Conservation (phyloP, 2,888 invertebrate species). For the Cryptosula pallasiana region DNA sequence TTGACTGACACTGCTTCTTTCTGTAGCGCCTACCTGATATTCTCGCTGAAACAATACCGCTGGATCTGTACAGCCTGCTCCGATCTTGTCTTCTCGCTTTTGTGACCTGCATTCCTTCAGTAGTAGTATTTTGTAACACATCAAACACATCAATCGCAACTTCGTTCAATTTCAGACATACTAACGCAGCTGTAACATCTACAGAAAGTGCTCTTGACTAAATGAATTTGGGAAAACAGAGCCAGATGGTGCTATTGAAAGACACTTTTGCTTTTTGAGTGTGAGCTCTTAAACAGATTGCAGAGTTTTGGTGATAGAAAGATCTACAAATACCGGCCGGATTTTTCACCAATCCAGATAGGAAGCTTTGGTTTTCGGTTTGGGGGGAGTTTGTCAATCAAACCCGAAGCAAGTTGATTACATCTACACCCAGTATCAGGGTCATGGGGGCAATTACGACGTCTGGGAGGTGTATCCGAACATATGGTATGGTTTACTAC, state of each 20-base stretch:
- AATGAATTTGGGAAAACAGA: background rate
- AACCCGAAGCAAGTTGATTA: too few species aligned
- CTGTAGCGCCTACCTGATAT: background rate
- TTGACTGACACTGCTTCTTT: too few species aligned
- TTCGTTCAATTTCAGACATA: background rate
- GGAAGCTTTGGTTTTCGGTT: too few species aligned
- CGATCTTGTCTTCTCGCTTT: background rate
- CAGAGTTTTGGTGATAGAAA: background rate
- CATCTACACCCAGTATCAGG: too few species aligned
- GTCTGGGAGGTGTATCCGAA: background rate
- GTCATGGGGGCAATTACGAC: background rate
- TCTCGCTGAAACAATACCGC: background rate
- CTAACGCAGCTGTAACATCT: background rate
- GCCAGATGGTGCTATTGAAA: background rate
- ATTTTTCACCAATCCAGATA: too few species aligned
- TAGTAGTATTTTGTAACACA: slow-evolving; percentile 14
- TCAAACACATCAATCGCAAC: background rate
- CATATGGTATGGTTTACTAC: background rate
- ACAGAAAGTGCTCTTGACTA: background rate
- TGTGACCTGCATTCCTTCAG: slow-evolving; percentile 3
- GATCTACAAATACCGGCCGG: background rate
- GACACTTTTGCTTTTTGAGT: background rate
- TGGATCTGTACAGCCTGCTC: background rate
- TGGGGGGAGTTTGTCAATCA: background rate
- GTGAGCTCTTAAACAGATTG: background rate